Evolutionary conservation across 2,888 invertebrate species (phyloP).

Genomic region (Cheilosia impressa): DNA sequence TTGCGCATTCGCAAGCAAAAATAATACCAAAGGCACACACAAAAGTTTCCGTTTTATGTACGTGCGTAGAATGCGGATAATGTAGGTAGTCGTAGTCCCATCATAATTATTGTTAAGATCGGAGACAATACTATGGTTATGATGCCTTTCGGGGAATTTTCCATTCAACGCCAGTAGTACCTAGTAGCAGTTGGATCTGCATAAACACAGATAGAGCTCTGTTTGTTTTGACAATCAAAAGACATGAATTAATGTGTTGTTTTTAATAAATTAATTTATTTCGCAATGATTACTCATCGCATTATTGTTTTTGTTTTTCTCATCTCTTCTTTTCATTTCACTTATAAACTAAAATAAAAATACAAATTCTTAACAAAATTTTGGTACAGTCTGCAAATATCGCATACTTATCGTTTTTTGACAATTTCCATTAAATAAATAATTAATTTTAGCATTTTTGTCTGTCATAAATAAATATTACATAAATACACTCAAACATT

Average conservation of each 20-base stretch:
- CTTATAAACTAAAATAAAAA: conserved; percentile 48
- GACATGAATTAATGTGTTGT: conserved; percentile 47
- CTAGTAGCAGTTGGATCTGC: not conserved
- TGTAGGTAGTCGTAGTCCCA: conserved; percentile 11
- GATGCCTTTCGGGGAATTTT: not conserved
- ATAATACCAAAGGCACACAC: not conserved
- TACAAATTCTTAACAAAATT: conserved; percentile 50
- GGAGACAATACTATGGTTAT: too few relatives aligned
- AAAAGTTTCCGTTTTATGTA: conserved; percentile 1
- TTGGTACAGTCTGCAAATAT: conserved; percentile 80
- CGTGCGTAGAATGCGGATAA: conserved; percentile 19
- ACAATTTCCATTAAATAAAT: conserved; percentile 77
- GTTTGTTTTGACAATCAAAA: conserved; percentile 12
- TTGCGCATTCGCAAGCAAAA: conserved; percentile 9
- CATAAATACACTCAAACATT: conserved; percentile 64
- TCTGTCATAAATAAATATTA: conserved; percentile 53
- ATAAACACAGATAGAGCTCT: not conserved
- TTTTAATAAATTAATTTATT: conserved; percentile 73
- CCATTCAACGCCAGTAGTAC: not conserved
- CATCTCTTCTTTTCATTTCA: conserved; percentile 31
- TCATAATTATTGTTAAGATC: too few relatives aligned
- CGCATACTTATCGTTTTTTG: conserved; percentile 80
- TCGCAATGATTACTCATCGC: conserved; percentile 53
- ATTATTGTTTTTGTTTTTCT: not conserved
- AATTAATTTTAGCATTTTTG: conserved; percentile 37